phyloP scores from a whole-genome alignment of 2,113 vertebrate genomes.

The Leiothrix lutea region DNA sequence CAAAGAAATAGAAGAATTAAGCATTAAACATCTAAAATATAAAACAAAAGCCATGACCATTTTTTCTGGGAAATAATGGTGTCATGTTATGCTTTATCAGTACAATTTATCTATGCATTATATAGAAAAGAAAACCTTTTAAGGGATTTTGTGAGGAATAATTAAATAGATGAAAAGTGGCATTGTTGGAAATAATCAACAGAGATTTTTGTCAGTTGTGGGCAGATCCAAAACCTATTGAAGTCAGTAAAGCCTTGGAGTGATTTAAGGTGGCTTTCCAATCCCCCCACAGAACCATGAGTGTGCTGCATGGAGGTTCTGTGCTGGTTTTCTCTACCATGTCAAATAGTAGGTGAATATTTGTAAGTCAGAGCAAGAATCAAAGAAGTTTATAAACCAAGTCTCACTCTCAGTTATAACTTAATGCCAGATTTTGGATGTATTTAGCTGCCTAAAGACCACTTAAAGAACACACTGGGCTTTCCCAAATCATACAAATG shows the following conservation, averaged over 20 bases:
- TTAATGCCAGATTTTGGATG: not conserved
- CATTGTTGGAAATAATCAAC: not conserved
- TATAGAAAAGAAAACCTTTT: not conserved
- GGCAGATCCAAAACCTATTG: not conserved
- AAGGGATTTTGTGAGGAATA: not conserved
- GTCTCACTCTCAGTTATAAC: not conserved
- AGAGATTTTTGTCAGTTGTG: not conserved
- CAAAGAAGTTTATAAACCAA: not conserved
- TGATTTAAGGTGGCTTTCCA: not conserved
- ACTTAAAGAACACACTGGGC: not conserved
- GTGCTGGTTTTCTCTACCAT: not conserved
- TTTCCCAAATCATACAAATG: not conserved
- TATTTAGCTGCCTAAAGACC: not conserved
- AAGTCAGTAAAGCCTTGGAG: not conserved
- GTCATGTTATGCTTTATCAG: not conserved
- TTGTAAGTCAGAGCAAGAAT: not conserved
- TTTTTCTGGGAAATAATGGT: not conserved
- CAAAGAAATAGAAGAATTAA: not conserved
- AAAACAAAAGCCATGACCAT: not conserved
- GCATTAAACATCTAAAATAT: not conserved
- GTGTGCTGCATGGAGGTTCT: not conserved
- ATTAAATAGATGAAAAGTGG: not conserved
- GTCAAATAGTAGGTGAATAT: not conserved
- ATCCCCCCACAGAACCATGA: rapidly evolving
- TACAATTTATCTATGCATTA: not conserved